Evolutionary conservation across 2,888 invertebrate species (phyloP), one percentile per base, ranked within the genome.

Genomic region (Lypha dubia): DNA sequence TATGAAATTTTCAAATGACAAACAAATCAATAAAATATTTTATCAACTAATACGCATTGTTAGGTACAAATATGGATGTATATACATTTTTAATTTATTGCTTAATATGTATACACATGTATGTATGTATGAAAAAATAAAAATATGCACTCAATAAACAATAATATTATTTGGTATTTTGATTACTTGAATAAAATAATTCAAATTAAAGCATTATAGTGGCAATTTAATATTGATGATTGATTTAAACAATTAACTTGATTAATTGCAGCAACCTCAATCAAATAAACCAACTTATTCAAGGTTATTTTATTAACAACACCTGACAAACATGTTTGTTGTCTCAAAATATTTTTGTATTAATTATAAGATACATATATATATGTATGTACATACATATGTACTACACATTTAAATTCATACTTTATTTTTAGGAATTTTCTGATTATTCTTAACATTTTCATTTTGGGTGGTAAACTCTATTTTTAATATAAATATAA

Each of bases 191-290:
- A 56, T 76, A 56, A 62, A 68, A 84, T 62, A 76, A 84, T 44
- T 67, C 71, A 46, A 71, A 73, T 71, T 46, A 76, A 76, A 68
- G 15, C n/a, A 53, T 63, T 63, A 53, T 35, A 79, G 65, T 20
- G 41, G 9, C 41, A 46, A 74, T 74, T 84, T 73, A 58, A 77
- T 68, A 65, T 38, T 75, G 71, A 11, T 84, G 84, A 84, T 84
- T 73, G 76, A 84, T 80, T 76, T 60, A 22, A 56, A 49, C n/a
- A 70, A 62, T 60, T 63, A 71, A 79, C 51, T 51, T 76, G 71
- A 84, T 84, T 80, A 71, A 84, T 84, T 80, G 71, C 51, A 51
- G 24, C 41, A 74, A 63, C 41, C 51, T 35, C 35, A 60, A 46
- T 49, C 20, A 41, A 24, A 17, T 58, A 13, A 67, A 0, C 41